These are phyloP conservation scores for Albula glossodonta DNA, from an alignment of 2,113 vertebrate species.

Conservation along the genomic window DNA sequence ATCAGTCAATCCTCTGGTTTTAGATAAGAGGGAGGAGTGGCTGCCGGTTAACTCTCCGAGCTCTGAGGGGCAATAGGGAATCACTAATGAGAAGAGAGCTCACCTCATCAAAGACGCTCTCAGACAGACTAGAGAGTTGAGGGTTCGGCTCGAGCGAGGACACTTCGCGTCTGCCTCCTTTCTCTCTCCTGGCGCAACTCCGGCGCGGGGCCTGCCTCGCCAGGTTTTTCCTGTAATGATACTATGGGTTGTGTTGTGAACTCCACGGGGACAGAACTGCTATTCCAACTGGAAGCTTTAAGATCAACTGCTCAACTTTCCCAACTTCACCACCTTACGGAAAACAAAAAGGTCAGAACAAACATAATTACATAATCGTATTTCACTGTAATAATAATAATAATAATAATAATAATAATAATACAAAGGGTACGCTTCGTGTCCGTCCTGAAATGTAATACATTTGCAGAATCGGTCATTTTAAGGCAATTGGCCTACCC, in stretches of 20 bases:
- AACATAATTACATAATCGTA: slow-evolving; percentile 11
- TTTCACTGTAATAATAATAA: slow-evolving; percentile 19
- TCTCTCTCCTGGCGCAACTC: slow-evolving; percentile 24
- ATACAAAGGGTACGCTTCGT: slow-evolving; percentile 18
- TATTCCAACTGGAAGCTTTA: slow-evolving; percentile 74
- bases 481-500: slow-evolving; percentile 33
- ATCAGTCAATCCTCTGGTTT: slow-evolving; percentile 72
- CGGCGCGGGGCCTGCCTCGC: slow-evolving; percentile 41
- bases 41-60: slow-evolving; percentile 69
- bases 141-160: slow-evolving; percentile 42
- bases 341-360: slow-evolving; percentile 75
- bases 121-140: slow-evolving; percentile 55
- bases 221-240: slow-evolving; percentile 43
- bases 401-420: slow-evolving; percentile 34
- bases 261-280: slow-evolving; percentile 75
- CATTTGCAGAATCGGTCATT: background rate
- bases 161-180: slow-evolving; percentile 22
- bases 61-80: slow-evolving; percentile 70
- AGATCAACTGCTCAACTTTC: slow-evolving; percentile 71
- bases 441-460: background rate
- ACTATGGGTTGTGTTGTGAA: slow-evolving; percentile 79
- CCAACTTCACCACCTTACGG: slow-evolving; percentile 68
- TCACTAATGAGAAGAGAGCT: slow-evolving; percentile 72
- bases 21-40: slow-evolving; percentile 83
- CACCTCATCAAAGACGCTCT: slow-evolving; percentile 69